phyloP scores from a whole-genome alignment of 1,140 invertebrate genomes.

The Holcopasites calliopsidis region DNA sequence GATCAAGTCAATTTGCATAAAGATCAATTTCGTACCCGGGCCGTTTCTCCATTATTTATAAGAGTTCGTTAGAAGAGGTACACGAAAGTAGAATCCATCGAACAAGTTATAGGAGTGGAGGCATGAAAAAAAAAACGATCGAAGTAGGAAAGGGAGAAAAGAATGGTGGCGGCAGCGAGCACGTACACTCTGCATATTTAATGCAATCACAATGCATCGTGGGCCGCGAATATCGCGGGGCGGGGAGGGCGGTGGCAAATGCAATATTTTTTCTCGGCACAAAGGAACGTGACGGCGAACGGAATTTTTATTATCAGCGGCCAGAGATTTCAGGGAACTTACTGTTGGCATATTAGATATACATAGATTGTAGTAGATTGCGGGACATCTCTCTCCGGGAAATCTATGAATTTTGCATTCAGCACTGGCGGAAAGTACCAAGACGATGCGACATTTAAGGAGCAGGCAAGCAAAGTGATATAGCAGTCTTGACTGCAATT shows the following conservation, averaged over 20 bases:
- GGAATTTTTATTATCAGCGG: conserved; percentile 23
- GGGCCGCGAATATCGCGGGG: conserved; percentile 45
- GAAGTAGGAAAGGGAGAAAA: background rate
- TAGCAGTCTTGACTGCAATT: too few relatives aligned
- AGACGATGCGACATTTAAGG: too few relatives aligned
- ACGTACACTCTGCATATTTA: conserved; percentile 51
- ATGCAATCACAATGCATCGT: conserved; percentile 54
- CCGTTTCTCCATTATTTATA: conserved; percentile 19
- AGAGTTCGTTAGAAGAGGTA: background rate
- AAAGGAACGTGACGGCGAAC: conserved; percentile 3
- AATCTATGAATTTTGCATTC: too few relatives aligned
- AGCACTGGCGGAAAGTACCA: too few relatives aligned
- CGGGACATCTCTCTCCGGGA: too few relatives aligned
- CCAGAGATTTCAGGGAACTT: conserved; percentile 8
- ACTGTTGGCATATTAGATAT: background rate
- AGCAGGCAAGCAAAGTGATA: too few relatives aligned
- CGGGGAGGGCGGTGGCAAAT: too few relatives aligned
- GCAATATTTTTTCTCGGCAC: conserved; percentile 38
- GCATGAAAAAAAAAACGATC: background rate
- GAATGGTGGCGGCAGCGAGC: conserved; percentile 6
- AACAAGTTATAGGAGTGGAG: background rate
- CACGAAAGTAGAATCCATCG: background rate
- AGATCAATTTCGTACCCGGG: conserved; percentile 25
- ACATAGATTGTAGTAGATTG: too few relatives aligned
- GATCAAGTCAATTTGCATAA: conserved; percentile 34